Evolutionary conservation across 2,888 invertebrate genomes (phyloP).

Genomic region (Cephus pygmeus): DNA sequence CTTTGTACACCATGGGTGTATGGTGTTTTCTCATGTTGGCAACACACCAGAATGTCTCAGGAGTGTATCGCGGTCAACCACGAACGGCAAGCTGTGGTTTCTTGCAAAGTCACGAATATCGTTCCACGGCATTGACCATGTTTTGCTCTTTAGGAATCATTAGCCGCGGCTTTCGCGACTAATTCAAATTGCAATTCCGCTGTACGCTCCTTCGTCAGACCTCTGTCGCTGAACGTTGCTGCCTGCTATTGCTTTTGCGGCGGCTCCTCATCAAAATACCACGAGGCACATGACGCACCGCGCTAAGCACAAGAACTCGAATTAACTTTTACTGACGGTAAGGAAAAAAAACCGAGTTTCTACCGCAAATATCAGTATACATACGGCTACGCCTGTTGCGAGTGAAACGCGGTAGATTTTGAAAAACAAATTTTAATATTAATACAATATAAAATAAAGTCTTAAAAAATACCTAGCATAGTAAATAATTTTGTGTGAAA

Average conservation of each 20-base stretch:
- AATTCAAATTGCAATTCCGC: slow-evolving; percentile 64
- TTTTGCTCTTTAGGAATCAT: slow-evolving; percentile 64
- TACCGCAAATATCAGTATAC: not conserved
- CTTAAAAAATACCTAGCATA: not conserved
- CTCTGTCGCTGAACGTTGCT: slow-evolving; percentile 21
- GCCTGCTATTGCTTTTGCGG: slow-evolving; percentile 5
- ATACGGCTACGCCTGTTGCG: not conserved
- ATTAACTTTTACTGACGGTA: slow-evolving; percentile 54
- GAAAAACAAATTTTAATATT: not conserved
- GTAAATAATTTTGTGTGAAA: not conserved
- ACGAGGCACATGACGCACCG: slow-evolving; percentile 45
- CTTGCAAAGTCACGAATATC: slow-evolving; percentile 51
- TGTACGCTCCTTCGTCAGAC: slow-evolving; percentile 27
- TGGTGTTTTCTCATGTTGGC: not conserved
- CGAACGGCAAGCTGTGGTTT: slow-evolving; percentile 28
- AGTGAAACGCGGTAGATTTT: not conserved
- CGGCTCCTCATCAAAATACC: slow-evolving; percentile 63
- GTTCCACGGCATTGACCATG: slow-evolving; percentile 28
- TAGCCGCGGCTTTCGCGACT: slow-evolving; percentile 61
- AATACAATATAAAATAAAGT: not conserved
- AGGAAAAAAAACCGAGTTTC: slow-evolving; percentile 39
- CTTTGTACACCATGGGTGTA: not conserved
- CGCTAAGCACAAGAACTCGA: slow-evolving; percentile 42
- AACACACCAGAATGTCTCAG: not conserved
- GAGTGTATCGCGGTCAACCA: not conserved